Base-by-base conservation (phyloP, 2,113 vertebrate genomes). In the Coryphaenoides rupestris region DNA sequence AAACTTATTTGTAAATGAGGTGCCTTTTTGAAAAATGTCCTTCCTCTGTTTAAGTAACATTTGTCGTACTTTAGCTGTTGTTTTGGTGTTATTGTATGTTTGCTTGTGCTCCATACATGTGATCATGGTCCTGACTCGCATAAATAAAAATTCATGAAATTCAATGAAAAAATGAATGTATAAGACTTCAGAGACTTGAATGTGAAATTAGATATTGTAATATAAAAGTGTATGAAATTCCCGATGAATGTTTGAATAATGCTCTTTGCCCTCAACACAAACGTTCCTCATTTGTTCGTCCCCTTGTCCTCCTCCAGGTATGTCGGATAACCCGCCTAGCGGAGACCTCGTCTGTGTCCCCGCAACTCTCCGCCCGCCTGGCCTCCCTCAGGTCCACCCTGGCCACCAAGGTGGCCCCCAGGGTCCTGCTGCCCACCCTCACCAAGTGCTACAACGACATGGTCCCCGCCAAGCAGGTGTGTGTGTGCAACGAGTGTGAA, bases 341-440 rank as follows among this genome's bases (percentile, higher is more conserved):
- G 0, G 73, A 87, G 9, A 75, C 84, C 55, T 84, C 91, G 19
- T 86, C 91, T 19, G 66, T 89, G n/a, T 68, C 86, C 33, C 79
- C 91, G 4, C 95, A 95, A 77, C 88, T 98, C 12, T 76, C 81
- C 0, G 0, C 79, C 0, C 93, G 92, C 0, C 82, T 98, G 15
- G 23, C 73, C 0, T 90, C 92, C 1, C 77, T 99, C 64, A 92
- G 90, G 78, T 90, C 68, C 64, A 93, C 92, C 1, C 72, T 99
- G 1, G 93, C 95, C 4, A 92, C 93, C 5, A 87, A 83, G 28
- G 88, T 99, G n/a, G 88, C 93, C 52, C 73, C 96, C 23, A 86
- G 96, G 59, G 94, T 99, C 53, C 87, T 99, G 0, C 60, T 99
- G 69, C 94, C 96, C 57, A 88, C 91, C 0, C 12, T 95, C 53